phyloP scores from a whole-genome alignment of 2,113 vertebrate genomes.

The Brachionichthys hirsutus region DNA sequence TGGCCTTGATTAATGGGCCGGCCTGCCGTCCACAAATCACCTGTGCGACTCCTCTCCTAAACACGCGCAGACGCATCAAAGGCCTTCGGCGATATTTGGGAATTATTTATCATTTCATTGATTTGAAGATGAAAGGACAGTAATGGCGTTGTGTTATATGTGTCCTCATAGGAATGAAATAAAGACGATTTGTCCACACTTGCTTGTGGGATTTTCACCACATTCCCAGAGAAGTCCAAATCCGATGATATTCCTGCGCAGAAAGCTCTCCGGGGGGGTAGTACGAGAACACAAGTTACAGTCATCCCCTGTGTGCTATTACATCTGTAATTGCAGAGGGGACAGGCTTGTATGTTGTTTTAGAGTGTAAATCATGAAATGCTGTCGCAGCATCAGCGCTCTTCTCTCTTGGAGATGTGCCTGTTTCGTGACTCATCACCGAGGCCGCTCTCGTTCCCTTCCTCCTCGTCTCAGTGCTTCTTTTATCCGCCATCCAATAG shows the following conservation, averaged over 20 bases:
- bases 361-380: conserved; percentile 27
- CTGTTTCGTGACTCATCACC: conserved; percentile 34
- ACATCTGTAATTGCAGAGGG: conserved; percentile 30
- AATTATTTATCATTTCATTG: background rate
- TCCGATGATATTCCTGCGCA: conserved; percentile 10
- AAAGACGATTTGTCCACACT: background rate
- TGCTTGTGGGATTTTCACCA: background rate
- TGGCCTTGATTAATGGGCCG: conserved; percentile 6
- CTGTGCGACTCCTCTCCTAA: background rate
- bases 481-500: conserved; percentile 15
- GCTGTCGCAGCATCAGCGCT: conserved; percentile 23
- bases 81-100: background rate
- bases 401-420: conserved; percentile 9
- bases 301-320: conserved; percentile 14
- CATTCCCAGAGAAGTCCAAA: background rate
- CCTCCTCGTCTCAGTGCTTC: background rate
- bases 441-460: background rate
- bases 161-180: conserved; percentile 3
- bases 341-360: conserved; percentile 28
- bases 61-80: too few relatives aligned
- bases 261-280: conserved; percentile 6
- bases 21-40: conserved; percentile 17
- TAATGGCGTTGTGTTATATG: background rate
- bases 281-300: conserved; percentile 19
- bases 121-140: background rate